Conservation (phyloP, 2,797 vertebrate species). For the Ptychobarbus kaznakovi region DNA sequence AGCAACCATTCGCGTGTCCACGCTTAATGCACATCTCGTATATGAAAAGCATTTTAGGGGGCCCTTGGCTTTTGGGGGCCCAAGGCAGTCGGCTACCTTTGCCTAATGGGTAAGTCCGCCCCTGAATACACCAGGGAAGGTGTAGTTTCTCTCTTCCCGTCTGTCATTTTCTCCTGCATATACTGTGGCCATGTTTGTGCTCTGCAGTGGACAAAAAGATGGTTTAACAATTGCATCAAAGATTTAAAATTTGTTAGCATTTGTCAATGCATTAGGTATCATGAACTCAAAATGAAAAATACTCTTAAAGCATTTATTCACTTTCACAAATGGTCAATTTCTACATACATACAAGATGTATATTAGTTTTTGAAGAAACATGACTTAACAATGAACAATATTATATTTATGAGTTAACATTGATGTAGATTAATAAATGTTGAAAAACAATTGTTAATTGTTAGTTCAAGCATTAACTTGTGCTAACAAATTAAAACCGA, state of each 20-base stretch:
- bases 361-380: not conserved
- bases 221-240: not conserved
- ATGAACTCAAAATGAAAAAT: not conserved
- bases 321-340: not conserved
- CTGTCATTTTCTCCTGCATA: not conserved
- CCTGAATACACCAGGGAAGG: conserved; percentile 2
- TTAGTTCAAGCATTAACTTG: not conserved
- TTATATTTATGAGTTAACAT: not conserved
- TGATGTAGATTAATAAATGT: not conserved
- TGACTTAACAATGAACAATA: not conserved
- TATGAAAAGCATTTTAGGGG: too few species aligned
- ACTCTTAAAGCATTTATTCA: not conserved
- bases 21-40: too few species aligned
- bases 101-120: too few species aligned
- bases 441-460: not conserved
- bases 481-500: not conserved
- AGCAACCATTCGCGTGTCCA: too few species aligned
- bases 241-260: not conserved
- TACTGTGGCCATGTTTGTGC: not conserved
- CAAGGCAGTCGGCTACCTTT: too few species aligned
- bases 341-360: not conserved
- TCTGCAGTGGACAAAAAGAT: not conserved
- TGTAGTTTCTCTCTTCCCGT: conserved; percentile 5
- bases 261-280: not conserved
- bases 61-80: too few species aligned